These are phyloP conservation scores for Etia nguti DNA, from an alignment of 2,113 vertebrate species.

Conservation along the genomic window DNA sequence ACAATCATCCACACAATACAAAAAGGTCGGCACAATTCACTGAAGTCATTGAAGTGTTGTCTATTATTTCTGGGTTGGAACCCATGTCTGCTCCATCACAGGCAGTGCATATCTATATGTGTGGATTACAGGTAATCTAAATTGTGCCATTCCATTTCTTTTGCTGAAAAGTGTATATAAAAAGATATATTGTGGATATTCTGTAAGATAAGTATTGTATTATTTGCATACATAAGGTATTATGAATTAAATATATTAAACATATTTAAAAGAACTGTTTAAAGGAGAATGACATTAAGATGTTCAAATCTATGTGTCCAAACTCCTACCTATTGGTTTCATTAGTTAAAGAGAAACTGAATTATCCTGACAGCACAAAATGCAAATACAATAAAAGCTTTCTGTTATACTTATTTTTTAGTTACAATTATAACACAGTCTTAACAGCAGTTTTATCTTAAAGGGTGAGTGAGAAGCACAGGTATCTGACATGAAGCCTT, in stretches of 20 bases:
- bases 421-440: not conserved
- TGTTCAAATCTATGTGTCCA: not conserved
- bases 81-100: slow-evolving; percentile 44
- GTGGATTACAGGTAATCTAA: slow-evolving; percentile 21
- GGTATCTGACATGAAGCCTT: slow-evolving; percentile 23
- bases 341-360: not conserved
- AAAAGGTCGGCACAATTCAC: slow-evolving; percentile 73
- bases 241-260: not conserved
- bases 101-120: slow-evolving; percentile 7
- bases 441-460: not conserved
- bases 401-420: not conserved
- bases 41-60: slow-evolving; percentile 71
- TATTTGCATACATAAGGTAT: not conserved
- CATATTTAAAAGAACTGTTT: no score
- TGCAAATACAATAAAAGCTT: not conserved
- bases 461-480: not conserved
- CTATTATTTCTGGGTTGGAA: slow-evolving; percentile 64
- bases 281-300: not conserved
- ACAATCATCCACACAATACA: slow-evolving; percentile 78
- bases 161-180: not conserved
- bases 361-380: not conserved
- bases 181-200: not conserved
- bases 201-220: not conserved
- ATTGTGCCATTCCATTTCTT: not conserved
- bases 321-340: not conserved